A percentile compares a stretch with the other conserved stretches of the same genome.
phyloP scores from a whole-genome alignment of 2,888 invertebrate species.

The Philonicus albiceps region DNA sequence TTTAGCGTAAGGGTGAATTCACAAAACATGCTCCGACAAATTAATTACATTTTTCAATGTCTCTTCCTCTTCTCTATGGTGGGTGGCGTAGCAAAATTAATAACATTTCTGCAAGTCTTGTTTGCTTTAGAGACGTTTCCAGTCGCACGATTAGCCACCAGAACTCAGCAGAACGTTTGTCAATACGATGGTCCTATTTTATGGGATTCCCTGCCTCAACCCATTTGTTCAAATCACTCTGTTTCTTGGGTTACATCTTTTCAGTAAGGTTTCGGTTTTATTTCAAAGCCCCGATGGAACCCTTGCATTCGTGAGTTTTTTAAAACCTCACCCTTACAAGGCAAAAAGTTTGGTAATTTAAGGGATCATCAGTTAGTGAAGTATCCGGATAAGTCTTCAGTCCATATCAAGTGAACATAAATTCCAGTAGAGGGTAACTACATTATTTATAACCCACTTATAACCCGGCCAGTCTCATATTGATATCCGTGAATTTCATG shows the following conservation, averaged over 20 bases:
- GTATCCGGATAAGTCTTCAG: neutral
- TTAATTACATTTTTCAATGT: neutral
- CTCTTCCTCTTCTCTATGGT: neutral
- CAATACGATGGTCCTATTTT: neutral
- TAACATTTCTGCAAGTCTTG: neutral
- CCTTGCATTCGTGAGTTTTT: neutral
- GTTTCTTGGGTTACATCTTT: neutral
- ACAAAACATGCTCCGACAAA: neutral
- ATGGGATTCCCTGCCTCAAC: neutral
- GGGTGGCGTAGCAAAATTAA: neutral
- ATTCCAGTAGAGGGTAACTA: neutral
- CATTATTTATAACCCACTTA: neutral
- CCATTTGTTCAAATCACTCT: neutral
- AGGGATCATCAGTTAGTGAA: constrained; percentile 17
- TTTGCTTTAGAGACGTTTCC: neutral
- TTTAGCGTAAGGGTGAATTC: neutral
- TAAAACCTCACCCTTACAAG: neutral
- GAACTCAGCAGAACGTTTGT: neutral
- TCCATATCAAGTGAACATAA: constrained; percentile 3
- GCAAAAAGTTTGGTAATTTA: constrained; percentile 21
- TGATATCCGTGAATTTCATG: neutral
- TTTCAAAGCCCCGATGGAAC: neutral
- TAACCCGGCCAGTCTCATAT: neutral
- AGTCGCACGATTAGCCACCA: neutral
- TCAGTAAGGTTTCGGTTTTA: neutral